Base-by-base conservation (phyloP, 1,140 invertebrate genomes). In the Papilio helenus region DNA sequence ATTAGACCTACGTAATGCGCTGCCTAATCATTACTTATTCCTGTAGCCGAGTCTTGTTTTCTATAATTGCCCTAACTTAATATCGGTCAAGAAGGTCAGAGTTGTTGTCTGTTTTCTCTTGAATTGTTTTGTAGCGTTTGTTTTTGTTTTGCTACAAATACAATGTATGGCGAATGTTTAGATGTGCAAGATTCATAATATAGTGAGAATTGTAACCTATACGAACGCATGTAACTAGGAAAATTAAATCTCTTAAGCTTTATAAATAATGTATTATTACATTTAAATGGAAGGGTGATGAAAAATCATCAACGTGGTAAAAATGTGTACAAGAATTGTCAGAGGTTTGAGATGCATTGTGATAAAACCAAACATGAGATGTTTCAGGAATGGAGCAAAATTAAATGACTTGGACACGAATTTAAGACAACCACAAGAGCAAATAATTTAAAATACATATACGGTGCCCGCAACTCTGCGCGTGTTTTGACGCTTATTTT, bases 401-500 rank as follows among this genome's bases (percentile, higher is more conserved):
- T 49, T 49, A 16, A 49, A 49, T 49, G 16, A 16, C n/a, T 51
- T 51, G 18, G 18, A 51, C 20, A n/a, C 51, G 7, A 5, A 18
- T 55, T 5, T 20, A 55, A 8, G 51, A n/a, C 20, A 55, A 55
- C n/a, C 51, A 55, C 16, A 18, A 55, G 51, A 55, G 51, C 44
- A 18, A 18, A 55, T n/a, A 18, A 51, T 51, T 51, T 51, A 18
- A 51, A 55, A 55, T 4, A 39, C 34, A 39, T n/a, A 55, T 20
- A n/a, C n/a, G 51, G 8, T 8, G 7, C 7, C 26, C 18, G 68
- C 44, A 20, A 42, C 34, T 39, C 68, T 72, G 29, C 68, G 34
- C 16, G 18, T 8, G 26, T 72, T 72, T 68, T 68, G 61, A 68
- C 20, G 26, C 92, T 92, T 89, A 88, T 91, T 92, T 91, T 86